A percentile compares a stretch with the other conserved stretches of the same genome.
These are phyloP conservation scores for Callorhinus ursinus DNA, from an alignment of 2,113 vertebrate species.

Conservation along the genomic window DNA sequence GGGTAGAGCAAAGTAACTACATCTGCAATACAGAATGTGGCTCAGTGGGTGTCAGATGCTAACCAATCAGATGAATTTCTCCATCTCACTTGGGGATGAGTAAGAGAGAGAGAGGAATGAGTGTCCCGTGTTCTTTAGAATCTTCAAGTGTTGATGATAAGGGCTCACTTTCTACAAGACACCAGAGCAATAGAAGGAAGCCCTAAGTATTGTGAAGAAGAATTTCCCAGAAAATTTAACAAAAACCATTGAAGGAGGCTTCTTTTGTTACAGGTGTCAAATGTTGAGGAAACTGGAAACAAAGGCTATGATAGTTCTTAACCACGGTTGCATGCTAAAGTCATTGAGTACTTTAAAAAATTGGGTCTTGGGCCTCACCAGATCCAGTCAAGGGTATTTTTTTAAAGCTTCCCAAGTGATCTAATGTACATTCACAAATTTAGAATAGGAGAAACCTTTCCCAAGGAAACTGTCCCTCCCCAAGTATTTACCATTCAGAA, in stretches of 20 bases:
- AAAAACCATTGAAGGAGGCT: neutral
- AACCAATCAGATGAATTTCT: neutral
- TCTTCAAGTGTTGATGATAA: neutral
- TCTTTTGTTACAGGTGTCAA: neutral
- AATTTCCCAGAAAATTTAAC: neutral
- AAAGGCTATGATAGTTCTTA: neutral
- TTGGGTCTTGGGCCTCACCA: neutral
- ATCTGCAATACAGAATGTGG: neutral
- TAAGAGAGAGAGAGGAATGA: neutral
- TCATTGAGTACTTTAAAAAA: neutral
- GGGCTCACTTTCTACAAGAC: neutral
- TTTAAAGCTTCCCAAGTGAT: neutral
- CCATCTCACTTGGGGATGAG: neutral
- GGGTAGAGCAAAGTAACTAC: neutral
- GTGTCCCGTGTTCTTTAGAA: neutral
- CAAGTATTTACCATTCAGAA: constrained; percentile 3
- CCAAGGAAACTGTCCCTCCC: neutral
- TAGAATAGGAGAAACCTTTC: neutral
- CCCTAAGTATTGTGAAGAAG: neutral
- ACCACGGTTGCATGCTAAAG: neutral
- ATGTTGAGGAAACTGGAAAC: neutral
- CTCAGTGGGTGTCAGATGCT: neutral
- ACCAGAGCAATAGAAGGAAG: neutral
- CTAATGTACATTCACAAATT: neutral
- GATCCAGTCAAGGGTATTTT: neutral